These are phyloP conservation scores for Morelia viridis DNA, from an alignment of 2,797 vertebrate genomes.

Conservation along the genomic window DNA sequence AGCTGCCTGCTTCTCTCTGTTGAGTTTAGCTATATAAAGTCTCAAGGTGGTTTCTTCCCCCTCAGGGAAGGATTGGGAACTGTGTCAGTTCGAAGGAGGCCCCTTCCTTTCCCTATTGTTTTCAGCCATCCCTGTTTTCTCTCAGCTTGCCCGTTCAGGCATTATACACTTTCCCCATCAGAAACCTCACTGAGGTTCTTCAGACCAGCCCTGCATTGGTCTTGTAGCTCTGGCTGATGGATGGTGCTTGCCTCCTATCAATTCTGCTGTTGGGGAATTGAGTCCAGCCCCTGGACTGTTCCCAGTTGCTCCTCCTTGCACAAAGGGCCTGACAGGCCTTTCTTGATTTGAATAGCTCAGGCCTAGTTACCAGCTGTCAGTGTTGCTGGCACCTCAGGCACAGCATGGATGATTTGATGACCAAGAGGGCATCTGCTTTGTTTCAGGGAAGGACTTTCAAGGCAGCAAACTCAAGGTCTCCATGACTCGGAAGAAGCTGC, in stretches of 20 bases:
- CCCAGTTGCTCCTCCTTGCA: background rate
- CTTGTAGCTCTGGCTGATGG: background rate
- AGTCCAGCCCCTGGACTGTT: background rate
- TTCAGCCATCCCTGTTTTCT: background rate
- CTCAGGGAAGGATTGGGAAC: background rate
- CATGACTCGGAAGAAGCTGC: conserved; percentile 91
- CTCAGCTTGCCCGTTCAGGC: background rate
- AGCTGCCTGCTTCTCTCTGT: rapidly evolving
- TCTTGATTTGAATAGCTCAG: rapidly evolving
- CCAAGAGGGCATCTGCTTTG: rapidly evolving
- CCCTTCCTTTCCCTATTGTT: background rate
- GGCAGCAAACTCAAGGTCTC: conserved; percentile 92
- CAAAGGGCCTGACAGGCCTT: background rate
- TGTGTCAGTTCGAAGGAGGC: background rate
- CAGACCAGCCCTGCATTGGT: background rate
- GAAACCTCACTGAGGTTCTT: background rate
- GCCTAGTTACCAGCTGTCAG: too few relatives aligned
- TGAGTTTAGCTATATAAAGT: rapidly evolving
- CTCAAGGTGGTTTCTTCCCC: background rate
- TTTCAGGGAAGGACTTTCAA: conserved; percentile 93
- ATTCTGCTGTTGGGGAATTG: background rate
- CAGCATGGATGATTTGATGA: rapidly evolving
- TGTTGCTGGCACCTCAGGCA: background rate
- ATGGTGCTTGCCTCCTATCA: background rate
- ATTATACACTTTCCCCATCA: background rate